A percentile compares a stretch with the other conserved stretches of the same genome.
These are phyloP conservation scores for Falcunculus frontatus DNA, from an alignment of 2,113 vertebrate genomes.

Conservation along the genomic window DNA sequence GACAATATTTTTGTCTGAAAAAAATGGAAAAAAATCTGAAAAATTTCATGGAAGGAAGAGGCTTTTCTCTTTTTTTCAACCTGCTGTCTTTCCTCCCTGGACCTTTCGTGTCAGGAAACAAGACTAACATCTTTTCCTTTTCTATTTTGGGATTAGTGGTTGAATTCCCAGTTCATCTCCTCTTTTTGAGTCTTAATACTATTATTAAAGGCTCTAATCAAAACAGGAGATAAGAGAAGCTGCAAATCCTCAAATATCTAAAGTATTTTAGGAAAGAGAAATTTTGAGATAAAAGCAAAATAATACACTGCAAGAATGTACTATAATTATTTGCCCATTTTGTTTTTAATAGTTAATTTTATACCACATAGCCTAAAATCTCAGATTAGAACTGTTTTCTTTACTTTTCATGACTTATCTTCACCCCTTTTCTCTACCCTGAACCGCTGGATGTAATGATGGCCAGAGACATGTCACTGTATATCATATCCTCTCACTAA, in stretches of 20 bases:
- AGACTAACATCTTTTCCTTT: background rate
- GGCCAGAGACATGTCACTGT: background rate
- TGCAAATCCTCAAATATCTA: background rate
- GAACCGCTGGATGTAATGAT: background rate
- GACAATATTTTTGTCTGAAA: background rate
- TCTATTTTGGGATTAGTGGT: constrained; percentile 1
- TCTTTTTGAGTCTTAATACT: background rate
- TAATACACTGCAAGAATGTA: background rate
- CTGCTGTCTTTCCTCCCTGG: background rate
- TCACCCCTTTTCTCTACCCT: background rate
- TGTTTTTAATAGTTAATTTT: background rate
- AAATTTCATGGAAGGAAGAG: background rate
- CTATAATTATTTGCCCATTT: background rate
- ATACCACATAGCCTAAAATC: background rate
- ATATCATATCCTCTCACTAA: background rate
- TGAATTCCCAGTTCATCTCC: background rate
- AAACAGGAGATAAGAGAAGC: constrained; percentile 16
- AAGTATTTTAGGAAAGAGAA: background rate
- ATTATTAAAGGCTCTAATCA: background rate
- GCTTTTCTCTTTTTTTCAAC: background rate
- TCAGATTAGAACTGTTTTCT: background rate
- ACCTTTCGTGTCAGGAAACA: background rate
- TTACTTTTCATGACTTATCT: background rate
- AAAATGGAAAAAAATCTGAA: background rate
- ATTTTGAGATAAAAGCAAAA: background rate